phyloP scores from a whole-genome alignment of 1,140 invertebrate species.

The Bombus pascuorum region DNA sequence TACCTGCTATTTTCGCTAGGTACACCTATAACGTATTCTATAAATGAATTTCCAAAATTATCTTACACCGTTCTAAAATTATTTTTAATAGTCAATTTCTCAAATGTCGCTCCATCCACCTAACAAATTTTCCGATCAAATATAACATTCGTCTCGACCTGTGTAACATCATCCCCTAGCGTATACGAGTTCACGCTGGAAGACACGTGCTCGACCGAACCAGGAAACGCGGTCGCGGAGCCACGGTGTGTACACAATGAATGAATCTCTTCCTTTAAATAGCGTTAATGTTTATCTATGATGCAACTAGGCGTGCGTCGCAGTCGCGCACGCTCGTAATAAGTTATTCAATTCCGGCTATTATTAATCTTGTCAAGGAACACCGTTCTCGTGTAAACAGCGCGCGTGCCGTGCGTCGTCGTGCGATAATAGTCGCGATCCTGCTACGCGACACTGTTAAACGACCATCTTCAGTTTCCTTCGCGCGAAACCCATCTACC shows the following conservation, averaged over 20 bases:
- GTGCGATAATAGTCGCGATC: conserved; percentile 47
- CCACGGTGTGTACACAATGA: conserved; percentile 8
- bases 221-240: background rate
- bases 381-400: conserved; percentile 42
- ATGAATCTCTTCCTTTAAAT: conserved; percentile 36
- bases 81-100: background rate
- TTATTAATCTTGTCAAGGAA: conserved; percentile 64
- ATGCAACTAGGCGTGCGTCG: conserved; percentile 35
- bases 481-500: background rate
- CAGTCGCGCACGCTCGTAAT: conserved; percentile 14
- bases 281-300: conserved; percentile 32
- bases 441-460: conserved; percentile 43
- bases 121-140: background rate
- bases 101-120: background rate
- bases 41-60: background rate
- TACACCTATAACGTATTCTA: background rate
- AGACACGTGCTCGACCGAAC: conserved; percentile 6
- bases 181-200: no score
- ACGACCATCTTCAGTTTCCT: conserved; percentile 22
- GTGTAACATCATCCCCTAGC: background rate
- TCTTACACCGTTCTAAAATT: background rate
- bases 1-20: no score
- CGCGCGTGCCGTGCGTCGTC: conserved; percentile 30
- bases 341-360: conserved; percentile 51
- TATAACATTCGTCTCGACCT: background rate